A percentile compares a stretch with the other conserved stretches of the same genome.
phyloP scores from a whole-genome alignment of 2,797 vertebrate genomes.

The Bradypodion ventrale region DNA sequence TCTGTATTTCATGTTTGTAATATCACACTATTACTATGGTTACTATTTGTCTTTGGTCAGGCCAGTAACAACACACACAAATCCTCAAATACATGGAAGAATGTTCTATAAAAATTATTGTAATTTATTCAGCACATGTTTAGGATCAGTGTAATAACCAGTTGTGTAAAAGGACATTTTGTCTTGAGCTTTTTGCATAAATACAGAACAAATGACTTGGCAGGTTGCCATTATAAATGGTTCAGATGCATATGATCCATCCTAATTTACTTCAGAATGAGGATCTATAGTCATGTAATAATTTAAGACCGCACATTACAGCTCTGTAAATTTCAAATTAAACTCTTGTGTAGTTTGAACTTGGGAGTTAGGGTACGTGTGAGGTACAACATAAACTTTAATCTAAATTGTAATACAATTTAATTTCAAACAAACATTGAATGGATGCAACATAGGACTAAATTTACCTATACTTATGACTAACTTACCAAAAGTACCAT shows the following conservation, averaged over 20 bases:
- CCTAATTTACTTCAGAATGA: not conserved
- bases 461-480: no score
- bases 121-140: not conserved
- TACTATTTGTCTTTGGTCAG: not conserved
- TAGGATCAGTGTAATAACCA: not conserved
- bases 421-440: not conserved
- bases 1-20: not conserved
- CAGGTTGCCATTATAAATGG: not conserved
- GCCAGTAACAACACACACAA: not conserved
- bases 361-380: no score
- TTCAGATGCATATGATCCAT: not conserved
- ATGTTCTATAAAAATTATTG: no score
- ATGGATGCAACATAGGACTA: not conserved
- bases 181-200: not conserved
- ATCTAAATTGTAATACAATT: not conserved
- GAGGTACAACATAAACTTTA: no score
- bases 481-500: slow-evolving; percentile 96
- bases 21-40: not conserved
- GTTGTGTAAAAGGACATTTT: no score
- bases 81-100: not conserved
- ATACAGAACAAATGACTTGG: not conserved
- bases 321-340: not conserved
- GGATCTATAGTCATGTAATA: not conserved
- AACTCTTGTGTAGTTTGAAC: not conserved
- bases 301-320: not conserved